Evolutionary conservation across 1,140 invertebrate genomes (phyloP).

Genomic region (Orius insidiosus): DNA sequence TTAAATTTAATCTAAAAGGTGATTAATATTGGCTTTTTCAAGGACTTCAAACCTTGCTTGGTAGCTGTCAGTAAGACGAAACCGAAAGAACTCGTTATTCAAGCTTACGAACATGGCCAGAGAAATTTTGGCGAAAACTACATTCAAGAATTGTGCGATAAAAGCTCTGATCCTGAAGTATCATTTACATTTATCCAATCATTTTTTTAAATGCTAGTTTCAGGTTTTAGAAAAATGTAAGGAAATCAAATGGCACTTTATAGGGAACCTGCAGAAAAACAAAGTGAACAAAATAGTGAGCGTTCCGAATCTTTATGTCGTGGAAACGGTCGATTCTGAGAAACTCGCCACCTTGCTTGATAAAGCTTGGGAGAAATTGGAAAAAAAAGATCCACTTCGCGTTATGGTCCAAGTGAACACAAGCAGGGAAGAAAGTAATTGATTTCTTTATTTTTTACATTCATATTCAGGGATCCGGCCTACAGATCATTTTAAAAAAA

Average conservation of each 20-base stretch:
- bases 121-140: slow-evolving; percentile 97
- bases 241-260: slow-evolving; percentile 95
- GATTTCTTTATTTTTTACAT: no score
- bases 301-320: slow-evolving; percentile 53
- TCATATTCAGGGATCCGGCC: no score
- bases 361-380: slow-evolving; percentile 48
- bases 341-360: slow-evolving; percentile 69
- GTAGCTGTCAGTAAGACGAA: slow-evolving; percentile 93
- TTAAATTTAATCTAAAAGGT: background rate
- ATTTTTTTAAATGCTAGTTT: no score
- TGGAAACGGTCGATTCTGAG: slow-evolving; percentile 76
- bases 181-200: no score
- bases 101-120: slow-evolving; percentile 75
- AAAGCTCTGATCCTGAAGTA: slow-evolving; percentile 46
- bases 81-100: slow-evolving; percentile 54
- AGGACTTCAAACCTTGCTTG: slow-evolving; percentile 42
- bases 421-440: slow-evolving; percentile 75
- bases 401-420: slow-evolving; percentile 94
- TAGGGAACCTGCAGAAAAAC: slow-evolving; percentile 86
- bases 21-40: slow-evolving; percentile 22
- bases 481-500: no score
- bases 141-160: slow-evolving; percentile 78
- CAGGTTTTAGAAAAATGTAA: slow-evolving; percentile 62
- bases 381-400: slow-evolving; percentile 40
- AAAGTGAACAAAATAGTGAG: slow-evolving; percentile 73